Conservation (phyloP, 2,888 invertebrate genomes). For the Acronicta leporina region DNA sequence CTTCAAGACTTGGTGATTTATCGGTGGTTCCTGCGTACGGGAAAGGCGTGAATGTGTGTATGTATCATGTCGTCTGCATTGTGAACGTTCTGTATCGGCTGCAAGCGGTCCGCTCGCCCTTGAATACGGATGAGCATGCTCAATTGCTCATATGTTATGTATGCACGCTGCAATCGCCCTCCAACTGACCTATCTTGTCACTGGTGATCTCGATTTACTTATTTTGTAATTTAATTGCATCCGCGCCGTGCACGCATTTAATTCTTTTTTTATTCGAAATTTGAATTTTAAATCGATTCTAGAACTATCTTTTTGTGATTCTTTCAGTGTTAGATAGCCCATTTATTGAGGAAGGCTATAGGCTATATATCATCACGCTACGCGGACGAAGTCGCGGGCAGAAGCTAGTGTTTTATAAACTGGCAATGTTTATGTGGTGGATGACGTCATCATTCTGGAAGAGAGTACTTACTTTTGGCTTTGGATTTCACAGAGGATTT, state of each 20-base stretch:
- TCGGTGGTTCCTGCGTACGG: too few relatives aligned
- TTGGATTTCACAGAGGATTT: too few relatives aligned
- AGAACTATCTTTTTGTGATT: too few relatives aligned
- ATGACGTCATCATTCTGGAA: slow-evolving; percentile 1
- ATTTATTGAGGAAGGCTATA: too few relatives aligned
- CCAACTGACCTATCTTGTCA: slow-evolving; percentile 56
- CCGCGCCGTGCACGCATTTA: slow-evolving; percentile 18
- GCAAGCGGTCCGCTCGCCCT: slow-evolving; percentile 77
- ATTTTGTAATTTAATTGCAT: slow-evolving; percentile 58
- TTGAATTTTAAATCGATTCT: slow-evolving; percentile 19
- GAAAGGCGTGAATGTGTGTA: too few relatives aligned
- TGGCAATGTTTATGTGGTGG: neutral
- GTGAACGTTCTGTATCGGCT: slow-evolving; percentile 65
- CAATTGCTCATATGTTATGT: slow-evolving; percentile 73
- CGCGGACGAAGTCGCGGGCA: too few relatives aligned
- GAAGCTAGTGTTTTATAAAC: neutral
- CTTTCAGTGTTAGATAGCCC: too few relatives aligned
- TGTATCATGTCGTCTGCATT: slow-evolving; percentile 58
- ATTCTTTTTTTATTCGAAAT: slow-evolving; percentile 14
- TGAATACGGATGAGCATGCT: slow-evolving; percentile 80
- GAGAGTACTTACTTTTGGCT: neutral
- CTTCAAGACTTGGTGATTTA: too few relatives aligned
- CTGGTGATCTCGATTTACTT: slow-evolving; percentile 53
- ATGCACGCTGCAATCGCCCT: slow-evolving; percentile 70
- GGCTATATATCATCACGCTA: too few relatives aligned